These are phyloP conservation scores for Amblyopsis rosae DNA, from an alignment of 2,113 vertebrate genomes.

Conservation along the genomic window DNA sequence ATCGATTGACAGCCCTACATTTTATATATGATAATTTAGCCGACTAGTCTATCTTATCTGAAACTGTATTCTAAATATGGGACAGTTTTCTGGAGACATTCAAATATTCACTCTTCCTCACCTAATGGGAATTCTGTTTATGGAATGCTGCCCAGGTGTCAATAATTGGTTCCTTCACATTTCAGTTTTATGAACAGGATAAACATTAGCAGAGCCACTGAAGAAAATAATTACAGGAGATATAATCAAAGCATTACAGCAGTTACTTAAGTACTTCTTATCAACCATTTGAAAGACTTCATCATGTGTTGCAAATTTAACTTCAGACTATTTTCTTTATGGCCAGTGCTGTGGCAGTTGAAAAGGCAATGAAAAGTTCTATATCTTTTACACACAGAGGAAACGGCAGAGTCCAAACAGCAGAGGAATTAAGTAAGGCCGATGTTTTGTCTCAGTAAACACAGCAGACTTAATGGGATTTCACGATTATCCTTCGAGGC, in stretches of 20 bases:
- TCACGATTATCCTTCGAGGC: conserved; percentile 63
- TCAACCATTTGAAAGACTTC: too few relatives aligned
- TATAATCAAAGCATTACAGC: neutral
- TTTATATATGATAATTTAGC: too few relatives aligned
- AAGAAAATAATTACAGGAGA: too few relatives aligned
- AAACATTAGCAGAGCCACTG: neutral
- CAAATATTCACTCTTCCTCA: too few relatives aligned
- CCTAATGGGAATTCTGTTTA: too few relatives aligned
- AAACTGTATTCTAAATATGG: too few relatives aligned
- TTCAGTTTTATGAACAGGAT: neutral
- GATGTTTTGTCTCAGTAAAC: conserved; percentile 73
- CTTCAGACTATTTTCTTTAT: conserved; percentile 9
- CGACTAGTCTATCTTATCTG: too few relatives aligned
- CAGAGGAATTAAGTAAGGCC: conserved; percentile 52
- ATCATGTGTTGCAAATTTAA: neutral
- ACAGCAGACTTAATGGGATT: conserved; percentile 70
- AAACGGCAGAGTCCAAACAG: conserved; percentile 36
- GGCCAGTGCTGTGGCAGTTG: conserved; percentile 13
- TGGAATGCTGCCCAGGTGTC: too few relatives aligned
- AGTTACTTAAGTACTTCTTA: too few relatives aligned
- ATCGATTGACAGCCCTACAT: too few relatives aligned
- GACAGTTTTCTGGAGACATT: too few relatives aligned
- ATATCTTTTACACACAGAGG: conserved; percentile 25
- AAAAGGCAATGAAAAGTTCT: conserved; percentile 32
- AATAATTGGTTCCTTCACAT: neutral